Evolutionary conservation across 2,797 vertebrate species (phyloP).

Genomic region (Florisuga fusca): DNA sequence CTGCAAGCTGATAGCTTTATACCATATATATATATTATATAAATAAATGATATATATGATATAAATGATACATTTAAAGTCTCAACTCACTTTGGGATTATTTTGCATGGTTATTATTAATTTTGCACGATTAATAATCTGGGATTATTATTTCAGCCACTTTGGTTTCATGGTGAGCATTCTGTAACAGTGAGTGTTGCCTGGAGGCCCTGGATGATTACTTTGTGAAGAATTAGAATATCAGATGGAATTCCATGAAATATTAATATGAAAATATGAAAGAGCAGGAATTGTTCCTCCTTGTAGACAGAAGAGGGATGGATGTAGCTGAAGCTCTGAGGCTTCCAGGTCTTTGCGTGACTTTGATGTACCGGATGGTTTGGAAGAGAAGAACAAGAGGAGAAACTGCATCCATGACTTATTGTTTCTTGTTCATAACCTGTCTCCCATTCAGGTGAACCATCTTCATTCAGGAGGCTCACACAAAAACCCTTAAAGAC

Average conservation of each 20-base stretch:
- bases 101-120: background rate
- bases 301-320: background rate
- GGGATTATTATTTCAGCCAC: background rate
- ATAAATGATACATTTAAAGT: background rate
- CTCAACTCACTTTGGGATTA: background rate
- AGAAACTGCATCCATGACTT: background rate
- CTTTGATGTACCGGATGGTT: background rate
- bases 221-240: background rate
- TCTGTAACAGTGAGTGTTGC: fast-evolving
- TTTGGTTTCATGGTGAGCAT: background rate
- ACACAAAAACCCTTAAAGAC: background rate
- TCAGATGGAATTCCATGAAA: background rate
- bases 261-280: background rate
- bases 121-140: too few species aligned
- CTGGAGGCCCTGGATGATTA: background rate
- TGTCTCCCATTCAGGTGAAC: background rate
- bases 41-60: too few species aligned
- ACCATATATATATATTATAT: too few species aligned
- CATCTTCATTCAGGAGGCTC: background rate
- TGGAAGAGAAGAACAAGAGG: background rate
- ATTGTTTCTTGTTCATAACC: background rate
- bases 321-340: background rate
- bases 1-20: background rate
- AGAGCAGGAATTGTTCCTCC: background rate
- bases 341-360: background rate